phyloP scores from a whole-genome alignment of 2,888 invertebrate genomes.

The Disparrhopalites patrizii region DNA sequence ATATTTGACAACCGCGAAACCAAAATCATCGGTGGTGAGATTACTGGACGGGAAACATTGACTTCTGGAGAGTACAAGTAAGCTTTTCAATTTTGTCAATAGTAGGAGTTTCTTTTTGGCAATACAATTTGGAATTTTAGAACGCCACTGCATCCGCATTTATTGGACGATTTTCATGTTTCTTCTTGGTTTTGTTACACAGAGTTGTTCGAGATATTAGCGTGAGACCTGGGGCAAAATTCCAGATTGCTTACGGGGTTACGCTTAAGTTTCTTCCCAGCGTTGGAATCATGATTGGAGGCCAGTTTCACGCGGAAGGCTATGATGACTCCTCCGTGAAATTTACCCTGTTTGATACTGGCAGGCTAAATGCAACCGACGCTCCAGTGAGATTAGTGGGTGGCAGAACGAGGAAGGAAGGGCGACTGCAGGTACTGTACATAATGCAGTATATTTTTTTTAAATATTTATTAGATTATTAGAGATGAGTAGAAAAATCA shows the following conservation, averaged over 20 bases:
- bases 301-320: conserved; percentile 69
- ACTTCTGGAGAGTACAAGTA: conserved; percentile 69
- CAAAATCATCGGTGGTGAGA: conserved; percentile 82
- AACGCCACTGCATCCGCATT: too few relatives aligned
- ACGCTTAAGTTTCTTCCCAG: conserved; percentile 82
- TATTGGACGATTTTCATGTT: background rate
- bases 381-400: conserved; percentile 75
- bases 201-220: conserved; percentile 89
- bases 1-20: conserved; percentile 69
- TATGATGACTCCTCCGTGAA: conserved; percentile 46
- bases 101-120: background rate
- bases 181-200: background rate
- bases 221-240: conserved; percentile 84
- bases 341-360: conserved; percentile 48
- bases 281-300: conserved; percentile 95
- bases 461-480: background rate
- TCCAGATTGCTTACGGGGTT: conserved; percentile 83
- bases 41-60: conserved; percentile 81
- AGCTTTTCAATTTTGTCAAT: conserved; percentile 3
- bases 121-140: background rate
- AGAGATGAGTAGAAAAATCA: background rate
- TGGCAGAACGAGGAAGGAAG: conserved; percentile 75
- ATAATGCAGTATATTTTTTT: conserved; percentile 23
- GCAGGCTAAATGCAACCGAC: conserved; percentile 58
- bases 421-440: conserved; percentile 65